Evolutionary conservation across 1,140 invertebrate species (phyloP).

Genomic region (Bombus polaris): DNA sequence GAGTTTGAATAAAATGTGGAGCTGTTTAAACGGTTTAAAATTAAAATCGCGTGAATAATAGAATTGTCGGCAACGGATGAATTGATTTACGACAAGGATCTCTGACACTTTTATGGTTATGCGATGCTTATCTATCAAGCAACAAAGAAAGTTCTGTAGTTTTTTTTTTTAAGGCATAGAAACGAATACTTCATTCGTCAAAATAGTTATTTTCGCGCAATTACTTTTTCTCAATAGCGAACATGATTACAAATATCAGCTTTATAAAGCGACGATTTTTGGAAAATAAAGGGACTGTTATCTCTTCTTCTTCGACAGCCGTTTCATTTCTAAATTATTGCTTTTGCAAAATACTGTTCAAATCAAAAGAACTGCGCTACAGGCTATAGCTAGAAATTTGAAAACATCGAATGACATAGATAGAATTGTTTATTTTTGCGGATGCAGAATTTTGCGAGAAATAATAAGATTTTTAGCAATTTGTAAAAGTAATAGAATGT

Average conservation of each 20-base stretch:
- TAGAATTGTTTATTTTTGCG: background rate
- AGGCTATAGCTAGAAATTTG: no score
- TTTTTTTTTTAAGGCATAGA: background rate
- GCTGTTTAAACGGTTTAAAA: background rate
- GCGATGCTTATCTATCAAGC: background rate
- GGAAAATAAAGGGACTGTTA: no score
- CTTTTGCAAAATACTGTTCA: background rate
- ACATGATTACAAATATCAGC: no score
- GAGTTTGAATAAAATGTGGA: slow-evolving; percentile 13
- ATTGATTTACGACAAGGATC: background rate
- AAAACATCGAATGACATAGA: background rate
- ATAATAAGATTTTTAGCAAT: background rate
- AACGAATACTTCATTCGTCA: background rate
- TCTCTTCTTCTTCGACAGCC: no score
- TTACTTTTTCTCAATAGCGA: background rate
- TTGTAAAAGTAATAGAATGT: background rate
- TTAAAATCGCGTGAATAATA: background rate
- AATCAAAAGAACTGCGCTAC: background rate
- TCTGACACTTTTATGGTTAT: background rate
- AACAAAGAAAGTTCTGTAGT: background rate
- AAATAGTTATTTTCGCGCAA: background rate
- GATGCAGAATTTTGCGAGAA: background rate
- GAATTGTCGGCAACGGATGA: background rate
- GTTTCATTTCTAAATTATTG: no score
- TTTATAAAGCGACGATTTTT: no score